Evolutionary conservation across 2,113 vertebrate genomes (phyloP).

Genomic region (Cyanistes caeruleus): DNA sequence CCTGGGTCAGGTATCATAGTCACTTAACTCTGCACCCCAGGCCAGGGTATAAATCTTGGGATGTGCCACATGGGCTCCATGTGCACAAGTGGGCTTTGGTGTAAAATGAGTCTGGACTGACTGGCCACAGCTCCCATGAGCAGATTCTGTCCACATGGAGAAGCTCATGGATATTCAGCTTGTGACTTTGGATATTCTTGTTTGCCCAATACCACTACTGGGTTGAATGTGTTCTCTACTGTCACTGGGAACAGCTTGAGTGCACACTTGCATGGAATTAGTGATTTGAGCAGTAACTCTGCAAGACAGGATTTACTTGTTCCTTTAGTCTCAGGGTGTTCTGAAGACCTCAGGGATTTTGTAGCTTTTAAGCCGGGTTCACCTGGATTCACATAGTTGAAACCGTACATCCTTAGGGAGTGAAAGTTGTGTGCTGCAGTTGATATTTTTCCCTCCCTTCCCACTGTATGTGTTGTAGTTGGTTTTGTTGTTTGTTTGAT

Average conservation of each 20-base stretch:
- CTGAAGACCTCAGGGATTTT: background rate
- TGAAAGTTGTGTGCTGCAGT: background rate
- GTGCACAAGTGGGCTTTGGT: background rate
- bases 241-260: background rate
- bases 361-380: background rate
- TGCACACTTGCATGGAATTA: background rate
- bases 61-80: background rate
- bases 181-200: background rate
- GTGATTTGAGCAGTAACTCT: background rate
- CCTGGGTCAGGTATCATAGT: fast-evolving
- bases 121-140: background rate
- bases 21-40: background rate
- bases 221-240: background rate
- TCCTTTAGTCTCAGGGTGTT: background rate
- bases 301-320: background rate
- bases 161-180: background rate
- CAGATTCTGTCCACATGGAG: background rate
- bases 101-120: fast-evolving
- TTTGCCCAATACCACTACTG: background rate
- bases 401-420: background rate
- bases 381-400: fast-evolving
- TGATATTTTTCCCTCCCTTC: background rate
- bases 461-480: background rate
- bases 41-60: background rate
- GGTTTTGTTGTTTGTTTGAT: background rate